These are phyloP conservation scores for Trichacis sp. DNA, from an alignment of 2,888 invertebrate species.

Conservation along the genomic window DNA sequence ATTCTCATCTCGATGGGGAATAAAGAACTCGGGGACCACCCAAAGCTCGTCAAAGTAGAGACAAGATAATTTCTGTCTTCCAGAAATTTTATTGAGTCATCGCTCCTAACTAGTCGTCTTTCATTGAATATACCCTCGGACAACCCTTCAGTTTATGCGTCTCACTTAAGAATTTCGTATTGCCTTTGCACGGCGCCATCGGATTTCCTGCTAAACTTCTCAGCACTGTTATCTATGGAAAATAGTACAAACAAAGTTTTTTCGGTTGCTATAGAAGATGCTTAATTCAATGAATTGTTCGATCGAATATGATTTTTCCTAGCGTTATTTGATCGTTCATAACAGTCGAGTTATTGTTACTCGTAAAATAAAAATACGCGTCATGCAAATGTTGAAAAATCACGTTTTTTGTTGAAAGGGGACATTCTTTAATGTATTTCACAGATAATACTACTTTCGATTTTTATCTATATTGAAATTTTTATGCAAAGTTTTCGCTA, in stretches of 20 bases:
- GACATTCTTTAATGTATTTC: no score
- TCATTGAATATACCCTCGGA: constrained; percentile 62
- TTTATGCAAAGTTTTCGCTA: no score
- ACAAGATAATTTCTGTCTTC: constrained; percentile 64
- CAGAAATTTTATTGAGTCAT: constrained; percentile 66
- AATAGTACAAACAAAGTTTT: background rate
- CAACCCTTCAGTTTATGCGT: constrained; percentile 55
- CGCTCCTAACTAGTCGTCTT: constrained; percentile 68
- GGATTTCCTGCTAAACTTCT: constrained; percentile 34
- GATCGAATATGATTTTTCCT: no score
- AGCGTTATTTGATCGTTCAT: no score
- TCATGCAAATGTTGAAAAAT: no score
- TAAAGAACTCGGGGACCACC: constrained; percentile 57
- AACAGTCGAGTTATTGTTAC: no score
- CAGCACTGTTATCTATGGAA: background rate
- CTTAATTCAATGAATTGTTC: no score
- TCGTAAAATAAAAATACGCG: no score
- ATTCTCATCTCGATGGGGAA: constrained; percentile 22
- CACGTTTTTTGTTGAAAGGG: no score
- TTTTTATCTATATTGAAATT: no score
- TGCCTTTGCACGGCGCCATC: constrained; percentile 46
- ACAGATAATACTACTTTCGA: no score
- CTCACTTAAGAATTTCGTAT: constrained; percentile 60
- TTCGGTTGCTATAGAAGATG: no score
- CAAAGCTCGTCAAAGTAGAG: constrained; percentile 57